These are phyloP conservation scores for Drosophila auraria DNA, from an alignment of 1,140 invertebrate species.

Conservation along the genomic window DNA sequence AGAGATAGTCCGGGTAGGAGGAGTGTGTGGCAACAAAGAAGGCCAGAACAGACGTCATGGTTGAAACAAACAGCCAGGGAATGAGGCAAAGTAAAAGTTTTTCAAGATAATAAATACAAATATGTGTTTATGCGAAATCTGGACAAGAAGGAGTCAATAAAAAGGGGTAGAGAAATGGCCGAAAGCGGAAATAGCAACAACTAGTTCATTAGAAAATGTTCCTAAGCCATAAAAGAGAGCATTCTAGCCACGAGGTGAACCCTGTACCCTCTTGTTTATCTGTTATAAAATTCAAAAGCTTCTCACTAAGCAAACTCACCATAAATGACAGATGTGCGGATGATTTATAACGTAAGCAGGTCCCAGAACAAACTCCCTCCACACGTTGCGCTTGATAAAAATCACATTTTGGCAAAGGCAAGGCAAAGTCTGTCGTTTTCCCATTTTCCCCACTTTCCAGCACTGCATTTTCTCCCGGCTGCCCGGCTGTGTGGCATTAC, in stretches of 20 bases:
- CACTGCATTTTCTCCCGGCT: slow-evolving; percentile 4
- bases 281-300: slow-evolving; percentile 17
- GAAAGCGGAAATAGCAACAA: neutral
- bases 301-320: slow-evolving; percentile 12
- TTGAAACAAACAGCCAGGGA: slow-evolving; percentile 18
- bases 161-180: neutral
- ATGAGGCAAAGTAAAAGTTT: slow-evolving; percentile 33
- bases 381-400: slow-evolving; percentile 76
- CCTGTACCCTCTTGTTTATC: slow-evolving; percentile 4
- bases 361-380: slow-evolving; percentile 21
- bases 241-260: neutral
- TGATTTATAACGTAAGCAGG: slow-evolving; percentile 62
- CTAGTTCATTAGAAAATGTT: neutral
- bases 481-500: slow-evolving; percentile 54
- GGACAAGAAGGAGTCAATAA: neutral
- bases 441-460: neutral
- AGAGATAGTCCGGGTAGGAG: slow-evolving; percentile 9
- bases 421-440: slow-evolving; percentile 40
- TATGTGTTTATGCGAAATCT: slow-evolving; percentile 25
- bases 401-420: slow-evolving; percentile 62
- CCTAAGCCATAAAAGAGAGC: neutral
- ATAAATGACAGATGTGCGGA: slow-evolving; percentile 63
- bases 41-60: slow-evolving; percentile 43
- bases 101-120: slow-evolving; percentile 43
- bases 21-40: slow-evolving; percentile 9